These are phyloP conservation scores for Spea bombifrons DNA, from an alignment of 2,113 vertebrate genomes.

Conservation along the genomic window DNA sequence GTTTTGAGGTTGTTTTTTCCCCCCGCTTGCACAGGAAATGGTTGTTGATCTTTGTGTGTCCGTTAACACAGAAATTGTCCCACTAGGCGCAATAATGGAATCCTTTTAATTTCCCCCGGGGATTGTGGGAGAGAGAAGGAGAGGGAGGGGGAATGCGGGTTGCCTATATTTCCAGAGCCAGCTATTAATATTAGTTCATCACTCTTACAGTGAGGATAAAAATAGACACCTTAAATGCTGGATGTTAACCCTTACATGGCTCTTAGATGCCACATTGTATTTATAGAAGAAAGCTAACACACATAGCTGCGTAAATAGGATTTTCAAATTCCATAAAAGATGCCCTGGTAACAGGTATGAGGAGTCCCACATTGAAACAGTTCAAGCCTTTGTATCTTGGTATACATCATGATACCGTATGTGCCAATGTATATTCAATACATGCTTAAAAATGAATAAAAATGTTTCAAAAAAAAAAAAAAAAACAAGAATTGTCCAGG, in stretches of 20 bases:
- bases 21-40: slow-evolving; percentile 56
- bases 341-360: no score
- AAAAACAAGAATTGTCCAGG: no score
- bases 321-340: no score
- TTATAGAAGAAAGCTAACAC: no score
- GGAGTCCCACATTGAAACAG: no score
- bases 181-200: slow-evolving; percentile 55
- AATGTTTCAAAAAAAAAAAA: no score
- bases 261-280: no score
- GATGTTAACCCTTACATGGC: slow-evolving; percentile 22
- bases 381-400: no score
- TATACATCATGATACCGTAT: no score
- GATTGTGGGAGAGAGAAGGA: slow-evolving; percentile 50
- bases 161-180: slow-evolving; percentile 50
- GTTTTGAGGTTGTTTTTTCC: background rate
- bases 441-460: no score
- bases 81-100: slow-evolving; percentile 50
- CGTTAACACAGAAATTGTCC: slow-evolving; percentile 58
- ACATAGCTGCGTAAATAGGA: no score
- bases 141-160: slow-evolving; percentile 2
- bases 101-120: slow-evolving; percentile 60
- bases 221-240: background rate
- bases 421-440: no score
- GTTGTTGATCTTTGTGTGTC: slow-evolving; percentile 56
- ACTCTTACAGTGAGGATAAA: slow-evolving; percentile 30